Evolutionary conservation across 2,888 invertebrate species (phyloP).

Genomic region (Megastigmus dorsalis): DNA sequence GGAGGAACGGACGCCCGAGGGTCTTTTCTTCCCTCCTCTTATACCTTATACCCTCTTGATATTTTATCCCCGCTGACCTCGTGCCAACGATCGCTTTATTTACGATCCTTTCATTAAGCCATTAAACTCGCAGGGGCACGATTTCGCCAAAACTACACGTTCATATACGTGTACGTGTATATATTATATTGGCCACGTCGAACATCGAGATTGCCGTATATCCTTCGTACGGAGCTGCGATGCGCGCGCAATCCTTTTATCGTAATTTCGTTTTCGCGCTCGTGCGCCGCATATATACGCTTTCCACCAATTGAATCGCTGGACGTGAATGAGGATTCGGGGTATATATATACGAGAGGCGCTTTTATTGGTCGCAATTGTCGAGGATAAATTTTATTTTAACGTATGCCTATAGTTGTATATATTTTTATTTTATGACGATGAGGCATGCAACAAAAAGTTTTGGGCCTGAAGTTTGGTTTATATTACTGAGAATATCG

Average conservation of each 20-base stretch:
- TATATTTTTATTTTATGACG: too few species aligned
- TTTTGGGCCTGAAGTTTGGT: too few species aligned
- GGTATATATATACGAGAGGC: not conserved
- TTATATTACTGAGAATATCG: too few species aligned
- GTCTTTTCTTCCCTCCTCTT: not conserved
- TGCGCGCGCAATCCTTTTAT: not conserved
- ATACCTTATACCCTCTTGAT: not conserved
- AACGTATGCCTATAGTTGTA: too few species aligned
- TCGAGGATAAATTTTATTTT: too few species aligned
- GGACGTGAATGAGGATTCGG: not conserved
- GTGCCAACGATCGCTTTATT: slow-evolving; percentile 31
- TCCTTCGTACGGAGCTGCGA: not conserved
- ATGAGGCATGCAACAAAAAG: too few species aligned
- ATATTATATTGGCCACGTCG: not conserved
- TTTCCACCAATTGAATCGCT: not conserved
- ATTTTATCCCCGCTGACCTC: slow-evolving; percentile 14
- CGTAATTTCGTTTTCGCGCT: not conserved
- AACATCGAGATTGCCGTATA: not conserved
- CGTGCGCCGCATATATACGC: too few species aligned
- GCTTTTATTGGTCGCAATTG: too few species aligned
- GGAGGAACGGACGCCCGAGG: not conserved
- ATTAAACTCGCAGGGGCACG: slow-evolving; percentile 1
- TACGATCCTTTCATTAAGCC: slow-evolving; percentile 46
- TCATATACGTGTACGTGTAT: not conserved
- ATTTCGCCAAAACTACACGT: too few species aligned